These are phyloP conservation scores for Moxostoma hubbsi DNA, from an alignment of 2,797 vertebrate genomes.

Conservation along the genomic window DNA sequence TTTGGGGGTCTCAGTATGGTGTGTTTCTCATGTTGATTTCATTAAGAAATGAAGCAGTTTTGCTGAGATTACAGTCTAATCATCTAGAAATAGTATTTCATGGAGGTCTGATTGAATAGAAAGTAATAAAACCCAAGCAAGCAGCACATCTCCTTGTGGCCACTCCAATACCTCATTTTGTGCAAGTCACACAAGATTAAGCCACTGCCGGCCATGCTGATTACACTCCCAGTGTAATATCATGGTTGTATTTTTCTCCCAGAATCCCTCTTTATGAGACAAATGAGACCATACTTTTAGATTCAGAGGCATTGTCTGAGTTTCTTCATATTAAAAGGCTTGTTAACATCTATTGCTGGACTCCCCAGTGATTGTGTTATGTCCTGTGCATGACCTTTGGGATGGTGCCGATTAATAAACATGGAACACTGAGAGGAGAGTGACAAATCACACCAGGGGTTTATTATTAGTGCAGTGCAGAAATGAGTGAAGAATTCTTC, in stretches of 20 bases:
- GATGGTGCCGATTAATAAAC: conserved; percentile 44
- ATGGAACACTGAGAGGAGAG: conserved; percentile 12
- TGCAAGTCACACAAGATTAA: conserved; percentile 36
- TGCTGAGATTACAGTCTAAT: conserved; percentile 32
- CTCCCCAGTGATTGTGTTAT: conserved; percentile 40
- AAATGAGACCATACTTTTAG: conserved; percentile 32
- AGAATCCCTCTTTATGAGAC: conserved; percentile 26
- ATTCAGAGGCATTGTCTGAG: conserved; percentile 21
- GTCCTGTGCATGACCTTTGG: conserved; percentile 47
- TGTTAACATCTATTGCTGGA: conserved; percentile 38
- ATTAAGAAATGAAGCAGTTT: conserved; percentile 38
- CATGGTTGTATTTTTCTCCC: conserved; percentile 12
- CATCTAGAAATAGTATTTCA: conserved; percentile 32
- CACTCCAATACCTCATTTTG: conserved; percentile 36
- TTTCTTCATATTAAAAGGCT: conserved; percentile 41
- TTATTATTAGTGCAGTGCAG: conserved; percentile 41
- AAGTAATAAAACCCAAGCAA: conserved; percentile 44
- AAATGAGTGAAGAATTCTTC: conserved; percentile 14
- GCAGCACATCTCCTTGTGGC: conserved; percentile 39
- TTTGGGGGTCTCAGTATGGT: not conserved
- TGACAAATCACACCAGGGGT: conserved; percentile 40
- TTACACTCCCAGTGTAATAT: conserved; percentile 34
- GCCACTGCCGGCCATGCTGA: conserved; percentile 20
- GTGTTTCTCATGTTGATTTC: conserved; percentile 22
- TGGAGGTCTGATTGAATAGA: conserved; percentile 38